These are phyloP conservation scores for Drosophila suzukii DNA, from an alignment of 1,140 invertebrate genomes.

Conservation along the genomic window DNA sequence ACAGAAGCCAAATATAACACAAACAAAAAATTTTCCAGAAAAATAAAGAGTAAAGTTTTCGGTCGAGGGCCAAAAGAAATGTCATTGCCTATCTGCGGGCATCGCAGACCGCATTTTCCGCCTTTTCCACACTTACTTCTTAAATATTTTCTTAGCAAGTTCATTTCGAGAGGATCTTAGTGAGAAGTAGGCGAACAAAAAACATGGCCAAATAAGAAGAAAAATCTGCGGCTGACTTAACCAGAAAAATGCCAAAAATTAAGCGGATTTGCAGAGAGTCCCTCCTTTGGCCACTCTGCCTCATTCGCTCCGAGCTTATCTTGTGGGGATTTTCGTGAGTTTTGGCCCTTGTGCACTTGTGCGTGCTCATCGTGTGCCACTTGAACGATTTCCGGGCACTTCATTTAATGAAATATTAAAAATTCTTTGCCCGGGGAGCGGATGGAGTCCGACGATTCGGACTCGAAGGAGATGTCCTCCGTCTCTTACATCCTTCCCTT, in stretches of 20 bases:
- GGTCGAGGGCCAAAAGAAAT: conserved; percentile 13
- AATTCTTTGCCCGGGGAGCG: conserved; percentile 57
- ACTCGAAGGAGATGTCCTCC: conserved; percentile 36
- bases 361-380: conserved; percentile 76
- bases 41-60: conserved; percentile 12
- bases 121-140: conserved; percentile 32
- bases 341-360: conserved; percentile 62
- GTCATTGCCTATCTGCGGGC: conserved; percentile 37
- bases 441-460: conserved; percentile 28
- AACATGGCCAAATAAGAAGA: conserved; percentile 38
- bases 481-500: background rate
- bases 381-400: conserved; percentile 79
- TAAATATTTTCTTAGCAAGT: conserved; percentile 69
- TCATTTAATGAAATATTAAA: conserved; percentile 85
- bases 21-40: conserved; percentile 5
- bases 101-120: conserved; percentile 3
- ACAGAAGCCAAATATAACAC: conserved; percentile 7
- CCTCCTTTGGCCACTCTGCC: background rate
- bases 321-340: conserved; percentile 44
- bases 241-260: conserved; percentile 80
- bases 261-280: conserved; percentile 62
- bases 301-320: conserved; percentile 37
- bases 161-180: conserved; percentile 31
- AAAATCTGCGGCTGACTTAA: conserved; percentile 74
- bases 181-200: conserved; percentile 12